Evolutionary conservation across 1,140 invertebrate species (phyloP).

Genomic region (Pinna nobilis): DNA sequence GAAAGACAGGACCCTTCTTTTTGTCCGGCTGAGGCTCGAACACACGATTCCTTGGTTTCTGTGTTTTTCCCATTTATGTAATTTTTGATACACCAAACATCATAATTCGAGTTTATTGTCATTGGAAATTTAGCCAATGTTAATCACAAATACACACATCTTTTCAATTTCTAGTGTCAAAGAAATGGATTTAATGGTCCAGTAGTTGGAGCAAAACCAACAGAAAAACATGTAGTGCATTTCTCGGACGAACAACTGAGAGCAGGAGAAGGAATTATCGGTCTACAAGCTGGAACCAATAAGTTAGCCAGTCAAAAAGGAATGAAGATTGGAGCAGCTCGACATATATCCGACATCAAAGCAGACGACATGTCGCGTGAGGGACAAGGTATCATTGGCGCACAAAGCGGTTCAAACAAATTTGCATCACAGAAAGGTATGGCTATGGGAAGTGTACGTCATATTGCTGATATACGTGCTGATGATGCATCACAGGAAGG

Average conservation of each 20-base stretch:
- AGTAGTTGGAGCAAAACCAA: slow-evolving; percentile 61
- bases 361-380: slow-evolving; percentile 55
- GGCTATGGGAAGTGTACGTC: slow-evolving; percentile 51
- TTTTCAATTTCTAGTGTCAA: slow-evolving; percentile 60
- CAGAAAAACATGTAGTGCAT: slow-evolving; percentile 89
- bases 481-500: slow-evolving; percentile 75
- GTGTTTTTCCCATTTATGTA: background rate
- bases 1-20: too few relatives aligned
- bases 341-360: slow-evolving; percentile 63
- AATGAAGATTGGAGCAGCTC: slow-evolving; percentile 78
- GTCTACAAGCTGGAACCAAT: slow-evolving; percentile 92
- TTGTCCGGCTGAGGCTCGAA: background rate
- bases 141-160: background rate
- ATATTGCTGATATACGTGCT: slow-evolving; percentile 60
- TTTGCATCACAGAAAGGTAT: slow-evolving; percentile 74
- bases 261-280: slow-evolving; percentile 91
- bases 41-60: background rate
- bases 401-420: slow-evolving; percentile 84
- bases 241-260: slow-evolving; percentile 88
- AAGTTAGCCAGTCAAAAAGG: slow-evolving; percentile 81
- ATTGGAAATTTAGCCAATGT: background rate
- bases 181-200: slow-evolving; percentile 38
- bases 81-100: background rate
- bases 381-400: slow-evolving; percentile 92
- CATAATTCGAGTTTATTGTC: background rate